phyloP scores from a whole-genome alignment of 2,113 vertebrate species.

The Astur gentilis region DNA sequence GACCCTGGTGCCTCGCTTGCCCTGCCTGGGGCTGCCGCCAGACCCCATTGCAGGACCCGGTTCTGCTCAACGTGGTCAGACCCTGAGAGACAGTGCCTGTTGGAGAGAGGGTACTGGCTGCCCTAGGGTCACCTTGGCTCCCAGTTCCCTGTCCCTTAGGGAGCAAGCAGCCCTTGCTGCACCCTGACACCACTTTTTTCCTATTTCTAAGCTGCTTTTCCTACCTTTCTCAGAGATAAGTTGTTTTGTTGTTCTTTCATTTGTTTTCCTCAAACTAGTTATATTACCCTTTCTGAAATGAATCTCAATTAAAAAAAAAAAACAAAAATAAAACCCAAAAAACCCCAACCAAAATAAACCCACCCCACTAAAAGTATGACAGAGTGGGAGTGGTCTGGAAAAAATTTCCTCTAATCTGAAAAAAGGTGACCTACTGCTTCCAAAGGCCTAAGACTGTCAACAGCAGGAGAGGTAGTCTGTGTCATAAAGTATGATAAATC shows the following conservation, averaged over 20 bases:
- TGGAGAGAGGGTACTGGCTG: background rate
- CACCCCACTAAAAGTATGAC: background rate
- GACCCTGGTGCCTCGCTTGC: background rate
- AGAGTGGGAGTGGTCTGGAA: background rate
- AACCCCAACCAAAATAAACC: background rate
- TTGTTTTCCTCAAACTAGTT: conserved; percentile 31
- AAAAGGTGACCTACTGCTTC: background rate
- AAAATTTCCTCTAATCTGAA: background rate
- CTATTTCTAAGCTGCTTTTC: background rate
- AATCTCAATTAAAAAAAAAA: background rate
- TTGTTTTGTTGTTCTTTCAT: background rate
- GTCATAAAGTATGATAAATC: background rate
- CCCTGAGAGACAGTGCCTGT: background rate
- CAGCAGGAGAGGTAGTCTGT: background rate
- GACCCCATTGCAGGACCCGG: background rate
- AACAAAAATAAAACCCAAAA: background rate
- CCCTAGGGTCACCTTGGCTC: background rate
- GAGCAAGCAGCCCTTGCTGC: background rate
- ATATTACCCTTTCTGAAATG: background rate
- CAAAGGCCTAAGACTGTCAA: background rate
- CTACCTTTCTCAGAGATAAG: background rate
- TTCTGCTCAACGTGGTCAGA: background rate
- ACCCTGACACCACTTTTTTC: background rate
- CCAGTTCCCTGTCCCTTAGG: background rate
- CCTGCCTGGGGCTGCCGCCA: background rate